Conservation (phyloP, 2,113 vertebrate genomes). For the Smithornis capensis region DNA sequence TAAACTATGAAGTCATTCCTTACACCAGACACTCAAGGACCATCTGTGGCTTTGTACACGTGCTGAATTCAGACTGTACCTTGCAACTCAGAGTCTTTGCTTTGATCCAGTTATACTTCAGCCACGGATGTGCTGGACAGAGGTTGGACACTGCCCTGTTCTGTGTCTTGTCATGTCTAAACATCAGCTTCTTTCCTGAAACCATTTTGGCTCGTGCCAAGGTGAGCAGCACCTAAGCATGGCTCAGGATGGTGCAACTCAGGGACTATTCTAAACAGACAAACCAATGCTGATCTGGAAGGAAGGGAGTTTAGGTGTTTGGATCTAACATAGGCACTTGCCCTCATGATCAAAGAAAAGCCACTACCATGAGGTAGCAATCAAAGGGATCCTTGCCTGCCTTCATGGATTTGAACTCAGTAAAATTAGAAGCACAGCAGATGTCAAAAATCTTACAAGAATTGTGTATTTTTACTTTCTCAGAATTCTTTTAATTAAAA, state of each 20-base stretch:
- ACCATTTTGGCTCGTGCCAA: fast-evolving
- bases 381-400: background rate
- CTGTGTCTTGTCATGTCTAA: background rate
- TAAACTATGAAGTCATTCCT: background rate
- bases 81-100: background rate
- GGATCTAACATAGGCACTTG: background rate
- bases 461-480: background rate
- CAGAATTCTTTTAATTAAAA: background rate
- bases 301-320: background rate
- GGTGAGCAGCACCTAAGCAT: background rate
- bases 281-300: background rate
- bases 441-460: background rate
- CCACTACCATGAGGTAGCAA: background rate
- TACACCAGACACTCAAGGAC: background rate
- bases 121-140: fast-evolving
- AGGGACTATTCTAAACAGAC: background rate
- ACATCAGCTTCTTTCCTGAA: background rate
- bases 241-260: background rate
- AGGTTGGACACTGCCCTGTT: background rate
- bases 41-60: background rate
- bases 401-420: background rate
- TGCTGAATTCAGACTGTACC: background rate
- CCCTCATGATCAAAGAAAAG: background rate
- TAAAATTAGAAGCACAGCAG: background rate
- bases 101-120: background rate